Percentiles rank a stretch among this genome's conserved stretches.
These are phyloP conservation scores for Taeniopygia guttata DNA, from an alignment of 2,797 vertebrate genomes.

Conservation along the genomic window DNA sequence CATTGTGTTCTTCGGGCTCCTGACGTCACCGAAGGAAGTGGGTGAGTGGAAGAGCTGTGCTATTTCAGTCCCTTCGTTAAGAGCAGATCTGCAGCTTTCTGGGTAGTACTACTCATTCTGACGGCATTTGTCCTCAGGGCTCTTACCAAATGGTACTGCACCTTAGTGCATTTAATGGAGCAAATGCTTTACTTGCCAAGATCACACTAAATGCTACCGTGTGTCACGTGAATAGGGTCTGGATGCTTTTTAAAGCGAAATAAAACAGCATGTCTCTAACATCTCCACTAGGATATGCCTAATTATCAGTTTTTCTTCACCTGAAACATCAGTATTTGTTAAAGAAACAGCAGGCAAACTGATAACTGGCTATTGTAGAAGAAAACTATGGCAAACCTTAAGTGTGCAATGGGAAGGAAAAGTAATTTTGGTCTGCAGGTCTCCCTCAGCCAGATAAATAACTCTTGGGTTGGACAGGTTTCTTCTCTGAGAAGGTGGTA, in stretches of 20 bases:
- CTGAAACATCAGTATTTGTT: background rate
- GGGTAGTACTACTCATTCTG: background rate
- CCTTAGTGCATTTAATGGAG: background rate
- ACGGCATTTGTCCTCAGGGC: background rate
- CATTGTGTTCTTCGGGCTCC: constrained; percentile 92
- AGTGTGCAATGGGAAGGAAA: background rate
- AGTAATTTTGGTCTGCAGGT: background rate
- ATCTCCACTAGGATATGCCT: background rate
- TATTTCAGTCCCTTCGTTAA: background rate
- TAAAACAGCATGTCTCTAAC: background rate
- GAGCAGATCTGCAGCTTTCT: background rate
- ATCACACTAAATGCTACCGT: background rate
- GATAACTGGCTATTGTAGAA: background rate
- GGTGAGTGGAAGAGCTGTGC: constrained; percentile 79
- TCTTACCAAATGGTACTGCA: background rate
- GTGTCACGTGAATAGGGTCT: rapidly evolving
- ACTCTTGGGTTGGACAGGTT: background rate
- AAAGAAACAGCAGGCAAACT: background rate
- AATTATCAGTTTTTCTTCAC: background rate
- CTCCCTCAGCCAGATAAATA: background rate
- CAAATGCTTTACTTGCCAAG: background rate
- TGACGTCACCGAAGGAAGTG: constrained; percentile 92
- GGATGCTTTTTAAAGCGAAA: background rate
- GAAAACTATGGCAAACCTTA: background rate
- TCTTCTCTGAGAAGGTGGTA: background rate